Percentiles rank a stretch among this genome's conserved stretches.
Conservation (phyloP, 2,797 vertebrate species). For the Benthosema pterotum region DNA sequence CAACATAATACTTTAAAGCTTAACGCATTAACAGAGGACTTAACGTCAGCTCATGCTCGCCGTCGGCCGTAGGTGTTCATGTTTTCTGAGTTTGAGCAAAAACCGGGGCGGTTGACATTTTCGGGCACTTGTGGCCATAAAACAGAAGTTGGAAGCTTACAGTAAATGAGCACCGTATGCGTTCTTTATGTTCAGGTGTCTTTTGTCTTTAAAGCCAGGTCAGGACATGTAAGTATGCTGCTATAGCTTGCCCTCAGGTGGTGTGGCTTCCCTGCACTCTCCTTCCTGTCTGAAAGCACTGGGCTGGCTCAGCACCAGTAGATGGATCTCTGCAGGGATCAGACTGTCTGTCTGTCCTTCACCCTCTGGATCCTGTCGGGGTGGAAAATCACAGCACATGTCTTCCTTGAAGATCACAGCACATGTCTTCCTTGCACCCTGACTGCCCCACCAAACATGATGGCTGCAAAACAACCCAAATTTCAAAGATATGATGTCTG, state of each 20-base stretch:
- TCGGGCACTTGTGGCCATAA: slow-evolving; percentile 25
- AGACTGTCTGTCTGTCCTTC: not conserved
- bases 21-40: no score
- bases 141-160: slow-evolving; percentile 15
- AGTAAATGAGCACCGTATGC: not conserved
- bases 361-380: not conserved
- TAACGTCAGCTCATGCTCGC: slow-evolving; percentile 17
- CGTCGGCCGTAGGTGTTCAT: not conserved
- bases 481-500: no score
- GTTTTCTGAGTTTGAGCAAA: slow-evolving; percentile 29
- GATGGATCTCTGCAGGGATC: not conserved
- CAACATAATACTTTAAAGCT: no score
- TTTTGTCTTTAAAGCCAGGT: slow-evolving; percentile 12
- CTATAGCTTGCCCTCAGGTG: slow-evolving; percentile 21
- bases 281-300: slow-evolving; percentile 29
- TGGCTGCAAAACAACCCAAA: no score
- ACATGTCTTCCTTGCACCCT: no score
- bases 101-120: slow-evolving; percentile 13
- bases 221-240: slow-evolving; percentile 30
- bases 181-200: slow-evolving; percentile 7
- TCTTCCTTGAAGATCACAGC: no score
- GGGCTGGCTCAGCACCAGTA: not conserved
- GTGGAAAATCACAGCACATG: not conserved
- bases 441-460: no score
- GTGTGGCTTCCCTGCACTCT: slow-evolving; percentile 8